Evolutionary conservation across 2,797 vertebrate genomes (phyloP), one percentile per base, ranked within the genome.

Genomic region (Alcedo quadribrachys): DNA sequence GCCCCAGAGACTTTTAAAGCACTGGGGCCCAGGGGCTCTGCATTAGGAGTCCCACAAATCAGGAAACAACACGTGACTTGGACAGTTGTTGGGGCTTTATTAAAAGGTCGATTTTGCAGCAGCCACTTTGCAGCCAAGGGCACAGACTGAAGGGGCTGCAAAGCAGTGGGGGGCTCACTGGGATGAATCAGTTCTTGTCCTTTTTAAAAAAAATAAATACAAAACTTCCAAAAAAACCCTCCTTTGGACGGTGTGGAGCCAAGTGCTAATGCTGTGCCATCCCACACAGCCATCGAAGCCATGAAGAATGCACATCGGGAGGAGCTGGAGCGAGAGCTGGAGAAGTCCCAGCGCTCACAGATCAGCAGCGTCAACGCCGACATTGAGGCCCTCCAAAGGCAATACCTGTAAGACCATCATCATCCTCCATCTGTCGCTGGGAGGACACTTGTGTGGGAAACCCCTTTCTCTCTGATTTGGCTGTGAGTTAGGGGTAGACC

Each of bases 241-340:
- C 4, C 30, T 1, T 2, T 21, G 35, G 12, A 18, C 12, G 17
- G 28, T 28, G 25, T 1, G 0, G 19, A 54, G 33, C 16, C 4
- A 45, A 33, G 65, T 27, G 28, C 76, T 96, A 6, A 97, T 3
- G 0, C 40, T 18, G 16, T 19, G 46, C 70, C 35, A 12, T 76
- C 65, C 33, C 80, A 28, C 63, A 0, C 90, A 99, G 99, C 99
- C 90, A 99, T 99, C 8, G 99, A 99, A 98, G 99, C 99, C 93
- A 99, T 99, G 99, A 99, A 99, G 97, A 99, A 99, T 1, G 99
- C 99, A 0, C 99, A 99, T 96, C 98, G 98, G 42, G 99, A 99
- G 96, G 99, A 99, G 82, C 96, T 98, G 95, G 98, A 98, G 65
- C 96, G 97, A 4, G 98, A 98, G 81, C 65, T 99, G 97, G 99